Conservation (phyloP, 2,888 invertebrate genomes). For the Leptogaster cylindrica region DNA sequence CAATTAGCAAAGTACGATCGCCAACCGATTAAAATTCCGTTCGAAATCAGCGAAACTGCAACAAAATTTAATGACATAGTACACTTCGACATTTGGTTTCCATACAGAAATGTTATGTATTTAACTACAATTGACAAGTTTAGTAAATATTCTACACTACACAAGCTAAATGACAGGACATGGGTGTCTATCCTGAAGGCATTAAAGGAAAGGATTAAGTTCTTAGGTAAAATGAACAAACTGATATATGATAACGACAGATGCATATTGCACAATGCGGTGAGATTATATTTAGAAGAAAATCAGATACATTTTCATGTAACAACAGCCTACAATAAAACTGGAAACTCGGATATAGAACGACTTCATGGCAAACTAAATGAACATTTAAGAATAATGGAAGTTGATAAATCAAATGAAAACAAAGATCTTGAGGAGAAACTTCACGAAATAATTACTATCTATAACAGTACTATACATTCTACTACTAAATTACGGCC, state of each 20-base stretch:
- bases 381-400: constrained; percentile 40
- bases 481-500: constrained; percentile 1
- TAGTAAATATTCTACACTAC: constrained; percentile 3
- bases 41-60: not conserved
- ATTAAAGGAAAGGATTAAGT: constrained; percentile 28
- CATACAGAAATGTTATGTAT: constrained; percentile 19
- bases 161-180: not conserved
- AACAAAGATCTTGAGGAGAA: constrained; percentile 12
- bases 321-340: constrained; percentile 37
- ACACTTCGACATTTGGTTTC: constrained; percentile 21
- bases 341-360: constrained; percentile 43
- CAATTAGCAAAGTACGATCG: constrained; percentile 7
- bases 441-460: constrained; percentile 11
- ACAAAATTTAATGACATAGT: constrained; percentile 12
- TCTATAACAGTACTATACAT: constrained; percentile 15
- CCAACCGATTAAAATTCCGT: constrained; percentile 6
- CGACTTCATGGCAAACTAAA: constrained; percentile 41
- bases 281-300: constrained; percentile 14
- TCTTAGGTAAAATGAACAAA: constrained; percentile 42
- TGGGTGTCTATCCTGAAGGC: not conserved
- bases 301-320: constrained; percentile 28
- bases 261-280: constrained; percentile 16
- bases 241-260: constrained; percentile 32
- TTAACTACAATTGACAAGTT: constrained; percentile 23
- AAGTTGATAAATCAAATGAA: not conserved